These are phyloP conservation scores for Petrolisthes cinctipes DNA, from an alignment of 2,888 invertebrate genomes.

Conservation along the genomic window DNA sequence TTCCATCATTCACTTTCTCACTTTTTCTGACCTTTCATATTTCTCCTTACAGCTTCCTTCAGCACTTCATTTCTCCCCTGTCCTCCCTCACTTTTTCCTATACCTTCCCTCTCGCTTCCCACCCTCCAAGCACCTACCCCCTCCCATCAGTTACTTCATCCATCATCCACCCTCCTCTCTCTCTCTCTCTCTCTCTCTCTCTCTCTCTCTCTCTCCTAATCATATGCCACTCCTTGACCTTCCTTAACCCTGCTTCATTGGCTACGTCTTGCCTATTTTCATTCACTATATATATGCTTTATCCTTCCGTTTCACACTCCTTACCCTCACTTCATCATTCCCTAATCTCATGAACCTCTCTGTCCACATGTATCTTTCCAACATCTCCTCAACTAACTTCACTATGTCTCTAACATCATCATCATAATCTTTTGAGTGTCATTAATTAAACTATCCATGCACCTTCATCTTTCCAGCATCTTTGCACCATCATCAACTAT, in stretches of 20 bases:
- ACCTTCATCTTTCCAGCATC: not conserved
- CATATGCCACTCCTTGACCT: not conserved
- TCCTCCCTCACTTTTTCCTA: not conserved
- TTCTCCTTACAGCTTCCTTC: not conserved
- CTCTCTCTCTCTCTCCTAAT: not conserved
- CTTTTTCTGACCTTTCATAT: not conserved
- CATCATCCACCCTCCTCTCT: not conserved
- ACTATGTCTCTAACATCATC: not conserved
- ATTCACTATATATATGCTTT: not conserved
- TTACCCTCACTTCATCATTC: not conserved
- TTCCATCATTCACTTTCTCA: not conserved
- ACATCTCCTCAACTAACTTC: not conserved
- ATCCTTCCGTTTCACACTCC: not conserved
- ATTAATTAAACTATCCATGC: not conserved
- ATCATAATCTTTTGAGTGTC: not conserved
- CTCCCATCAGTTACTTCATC: slow-evolving; percentile 8
- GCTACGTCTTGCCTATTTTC: not conserved
- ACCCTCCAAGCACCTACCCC: not conserved
- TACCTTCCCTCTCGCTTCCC: not conserved
- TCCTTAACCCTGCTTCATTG: not conserved
- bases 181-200: not conserved
- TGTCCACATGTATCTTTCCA: not conserved
- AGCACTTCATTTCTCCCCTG: not conserved
- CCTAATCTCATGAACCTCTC: not conserved
- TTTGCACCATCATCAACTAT: not conserved